These are phyloP conservation scores for Sinocyclocheilus grahami DNA, from an alignment of 2,113 vertebrate species.

Conservation along the genomic window DNA sequence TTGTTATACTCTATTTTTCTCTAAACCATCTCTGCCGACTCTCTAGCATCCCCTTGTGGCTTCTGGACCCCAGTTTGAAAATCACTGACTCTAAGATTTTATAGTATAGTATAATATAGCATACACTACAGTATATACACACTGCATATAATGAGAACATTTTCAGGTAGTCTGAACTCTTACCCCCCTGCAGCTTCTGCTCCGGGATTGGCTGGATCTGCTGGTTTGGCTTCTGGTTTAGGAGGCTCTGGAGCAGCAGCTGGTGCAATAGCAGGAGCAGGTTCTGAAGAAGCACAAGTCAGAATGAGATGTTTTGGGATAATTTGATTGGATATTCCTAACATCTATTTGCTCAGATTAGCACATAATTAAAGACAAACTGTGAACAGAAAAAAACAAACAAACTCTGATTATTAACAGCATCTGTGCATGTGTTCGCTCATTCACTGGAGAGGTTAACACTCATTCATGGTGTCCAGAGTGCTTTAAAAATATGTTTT, in stretches of 20 bases:
- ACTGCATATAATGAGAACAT: not conserved
- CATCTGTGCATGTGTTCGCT: not conserved
- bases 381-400: not conserved
- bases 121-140: not conserved
- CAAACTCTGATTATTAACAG: not conserved
- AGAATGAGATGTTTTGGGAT: not conserved
- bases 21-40: too few relatives aligned
- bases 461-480: too few relatives aligned
- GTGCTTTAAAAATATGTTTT: too few relatives aligned
- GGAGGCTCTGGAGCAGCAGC: constrained; percentile 16
- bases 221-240: constrained; percentile 45
- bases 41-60: too few relatives aligned
- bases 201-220: constrained; percentile 51
- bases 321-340: not conserved
- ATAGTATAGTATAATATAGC: not conserved
- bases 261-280: not conserved
- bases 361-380: not conserved
- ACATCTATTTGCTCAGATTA: not conserved
- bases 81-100: not conserved
- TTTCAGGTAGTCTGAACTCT: constrained; percentile 15
- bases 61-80: not conserved
- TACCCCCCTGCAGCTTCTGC: constrained; percentile 60
- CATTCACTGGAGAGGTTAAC: not conserved
- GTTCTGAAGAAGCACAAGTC: not conserved
- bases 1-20: too few relatives aligned